These are phyloP conservation scores for Macrostomum lignano DNA, from an alignment of 1,140 invertebrate species.

Conservation along the genomic window DNA sequence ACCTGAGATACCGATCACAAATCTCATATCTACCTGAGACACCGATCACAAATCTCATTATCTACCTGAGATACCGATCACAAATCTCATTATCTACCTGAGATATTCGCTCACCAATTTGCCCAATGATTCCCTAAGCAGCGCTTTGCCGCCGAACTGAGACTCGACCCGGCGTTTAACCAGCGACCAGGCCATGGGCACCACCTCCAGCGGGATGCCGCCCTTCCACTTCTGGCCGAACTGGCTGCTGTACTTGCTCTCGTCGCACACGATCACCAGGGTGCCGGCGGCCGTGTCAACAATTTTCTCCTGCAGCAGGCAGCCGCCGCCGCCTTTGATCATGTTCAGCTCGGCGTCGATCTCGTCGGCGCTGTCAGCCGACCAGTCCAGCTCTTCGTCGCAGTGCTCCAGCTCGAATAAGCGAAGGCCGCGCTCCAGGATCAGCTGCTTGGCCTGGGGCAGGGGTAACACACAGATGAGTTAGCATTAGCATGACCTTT, in stretches of 20 bases:
- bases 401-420: no score
- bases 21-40: no score
- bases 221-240: slow-evolving; percentile 67
- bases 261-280: slow-evolving; percentile 59
- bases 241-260: slow-evolving; percentile 45
- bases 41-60: no score
- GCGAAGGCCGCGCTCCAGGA: no score
- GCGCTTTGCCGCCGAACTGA: slow-evolving; percentile 41
- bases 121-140: slow-evolving; percentile 42
- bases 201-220: slow-evolving; percentile 74
- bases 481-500: no score
- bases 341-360: slow-evolving; percentile 44
- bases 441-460: no score
- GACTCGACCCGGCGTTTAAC: slow-evolving; percentile 43
- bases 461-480: no score
- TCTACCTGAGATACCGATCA: no score
- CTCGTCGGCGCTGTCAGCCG: slow-evolving; percentile 42
- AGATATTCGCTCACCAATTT: slow-evolving; percentile 40
- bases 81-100: no score
- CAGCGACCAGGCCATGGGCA: slow-evolving; percentile 56
- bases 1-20: no score
- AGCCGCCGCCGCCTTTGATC: slow-evolving; percentile 88
- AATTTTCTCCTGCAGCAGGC: slow-evolving; percentile 78
- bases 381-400: no score
- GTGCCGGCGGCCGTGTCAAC: slow-evolving; percentile 54